Evolutionary conservation across 2,113 vertebrate genomes (phyloP).

Genomic region (Varanus komodoensis): DNA sequence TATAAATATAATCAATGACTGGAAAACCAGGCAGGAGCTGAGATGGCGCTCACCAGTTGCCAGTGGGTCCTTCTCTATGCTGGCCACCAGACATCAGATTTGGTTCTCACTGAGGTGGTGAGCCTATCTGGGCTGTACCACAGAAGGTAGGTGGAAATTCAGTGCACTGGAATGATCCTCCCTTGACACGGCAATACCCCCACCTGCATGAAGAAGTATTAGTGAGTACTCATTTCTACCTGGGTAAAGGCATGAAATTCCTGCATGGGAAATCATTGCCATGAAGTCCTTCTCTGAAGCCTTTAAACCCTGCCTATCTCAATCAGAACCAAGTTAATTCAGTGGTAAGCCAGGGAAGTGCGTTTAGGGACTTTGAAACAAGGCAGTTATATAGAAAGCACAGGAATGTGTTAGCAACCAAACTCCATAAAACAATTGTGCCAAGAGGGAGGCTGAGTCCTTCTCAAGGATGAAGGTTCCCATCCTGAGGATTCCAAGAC

Average conservation of each 20-base stretch:
- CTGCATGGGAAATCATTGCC: too few species aligned
- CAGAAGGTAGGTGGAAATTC: too few species aligned
- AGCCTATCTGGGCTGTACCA: too few species aligned
- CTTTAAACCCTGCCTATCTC: neutral
- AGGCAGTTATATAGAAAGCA: neutral
- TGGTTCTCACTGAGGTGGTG: neutral
- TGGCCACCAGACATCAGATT: neutral
- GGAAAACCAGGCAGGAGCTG: neutral
- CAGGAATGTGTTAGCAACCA: neutral
- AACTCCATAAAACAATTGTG: too few species aligned
- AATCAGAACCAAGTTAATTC: neutral
- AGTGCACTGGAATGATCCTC: too few species aligned
- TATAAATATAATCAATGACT: neutral
- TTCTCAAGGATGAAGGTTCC: neutral
- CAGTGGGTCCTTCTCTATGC: neutral
- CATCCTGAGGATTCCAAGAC: neutral
- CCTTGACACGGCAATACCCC: neutral
- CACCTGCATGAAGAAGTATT: too few species aligned
- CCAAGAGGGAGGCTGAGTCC: neutral
- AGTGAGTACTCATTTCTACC: neutral
- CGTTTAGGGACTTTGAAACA: neutral
- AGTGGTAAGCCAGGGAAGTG: neutral
- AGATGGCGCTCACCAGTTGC: neutral
- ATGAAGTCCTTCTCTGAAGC: neutral
- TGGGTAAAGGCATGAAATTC: neutral